These are phyloP conservation scores for Venusia cambrica DNA, from an alignment of 2,888 invertebrate species.

Conservation along the genomic window DNA sequence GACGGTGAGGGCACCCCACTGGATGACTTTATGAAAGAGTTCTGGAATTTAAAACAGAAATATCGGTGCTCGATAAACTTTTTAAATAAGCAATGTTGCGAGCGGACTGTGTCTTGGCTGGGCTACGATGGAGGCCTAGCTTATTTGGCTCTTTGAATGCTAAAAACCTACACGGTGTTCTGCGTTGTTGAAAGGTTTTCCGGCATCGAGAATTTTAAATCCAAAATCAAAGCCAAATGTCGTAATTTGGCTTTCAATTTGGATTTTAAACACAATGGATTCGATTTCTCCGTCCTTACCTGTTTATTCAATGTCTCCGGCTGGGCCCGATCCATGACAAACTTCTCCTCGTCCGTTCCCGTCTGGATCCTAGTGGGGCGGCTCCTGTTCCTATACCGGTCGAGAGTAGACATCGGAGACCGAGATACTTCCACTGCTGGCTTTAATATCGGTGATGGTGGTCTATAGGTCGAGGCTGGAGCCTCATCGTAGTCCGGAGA, in stretches of 20 bases:
- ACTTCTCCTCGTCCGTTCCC: constrained; percentile 83
- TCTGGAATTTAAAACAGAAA: constrained; percentile 45
- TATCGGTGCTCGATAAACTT: no score
- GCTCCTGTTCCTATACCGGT: constrained; percentile 67
- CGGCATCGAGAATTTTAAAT: no score
- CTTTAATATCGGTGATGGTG: constrained; percentile 61
- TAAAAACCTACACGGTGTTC: no score
- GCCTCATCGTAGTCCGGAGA: constrained; percentile 60
- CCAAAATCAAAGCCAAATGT: no score
- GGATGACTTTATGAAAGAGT: constrained; percentile 69
- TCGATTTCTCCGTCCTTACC: no score
- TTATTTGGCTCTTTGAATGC: no score
- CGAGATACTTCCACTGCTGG: constrained; percentile 44
- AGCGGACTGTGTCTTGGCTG: no score
- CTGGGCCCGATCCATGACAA: constrained; percentile 84
- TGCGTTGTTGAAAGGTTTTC: no score
- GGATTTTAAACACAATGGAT: no score
- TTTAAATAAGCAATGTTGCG: no score
- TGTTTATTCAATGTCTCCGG: constrained; percentile 79
- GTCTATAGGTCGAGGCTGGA: constrained; percentile 52
- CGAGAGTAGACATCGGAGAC: constrained; percentile 72
- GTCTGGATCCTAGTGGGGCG: constrained; percentile 64
- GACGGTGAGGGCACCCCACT: constrained; percentile 68
- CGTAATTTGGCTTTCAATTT: no score
- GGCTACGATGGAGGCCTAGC: no score